Evolutionary conservation across 1,140 invertebrate genomes (phyloP).

Genomic region (Ditylenchus dipsaci): DNA sequence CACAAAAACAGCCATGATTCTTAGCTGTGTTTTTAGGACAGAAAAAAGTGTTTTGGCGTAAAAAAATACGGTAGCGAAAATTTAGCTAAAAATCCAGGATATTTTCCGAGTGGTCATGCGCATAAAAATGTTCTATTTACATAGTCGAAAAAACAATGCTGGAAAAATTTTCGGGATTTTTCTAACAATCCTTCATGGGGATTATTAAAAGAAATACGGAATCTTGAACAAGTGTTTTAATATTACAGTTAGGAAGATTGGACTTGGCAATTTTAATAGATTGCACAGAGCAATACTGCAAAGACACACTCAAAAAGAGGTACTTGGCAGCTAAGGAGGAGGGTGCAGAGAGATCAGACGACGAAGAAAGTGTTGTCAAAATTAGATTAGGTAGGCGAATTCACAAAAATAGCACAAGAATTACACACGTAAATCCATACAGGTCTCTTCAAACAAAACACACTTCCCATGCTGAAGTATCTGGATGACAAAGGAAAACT

Average conservation of each 20-base stretch:
- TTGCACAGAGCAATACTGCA: slow-evolving; percentile 56
- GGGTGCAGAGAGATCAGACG: slow-evolving; percentile 41
- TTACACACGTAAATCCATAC: neutral
- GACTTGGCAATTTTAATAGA: slow-evolving; percentile 54
- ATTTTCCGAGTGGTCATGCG: too few species aligned
- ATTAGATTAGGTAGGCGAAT: slow-evolving; percentile 22
- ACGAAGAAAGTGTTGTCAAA: slow-evolving; percentile 41
- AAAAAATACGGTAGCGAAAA: too few species aligned
- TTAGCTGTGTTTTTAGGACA: too few species aligned
- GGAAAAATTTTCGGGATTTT: too few species aligned
- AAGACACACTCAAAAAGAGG: slow-evolving; percentile 23
- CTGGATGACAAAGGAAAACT: slow-evolving; percentile 54
- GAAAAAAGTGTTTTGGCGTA: too few species aligned
- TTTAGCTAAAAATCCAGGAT: too few species aligned
- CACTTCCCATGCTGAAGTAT: slow-evolving; percentile 55
- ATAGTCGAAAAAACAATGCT: too few species aligned
- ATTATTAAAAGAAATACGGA: too few species aligned
- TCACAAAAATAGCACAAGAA: neutral
- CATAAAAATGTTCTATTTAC: too few species aligned
- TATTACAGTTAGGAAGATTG: slow-evolving; percentile 36
- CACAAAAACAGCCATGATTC: too few species aligned
- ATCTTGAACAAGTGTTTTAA: too few species aligned
- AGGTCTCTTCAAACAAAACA: slow-evolving; percentile 52
- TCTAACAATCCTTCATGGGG: too few species aligned
- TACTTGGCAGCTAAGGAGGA: slow-evolving; percentile 26